Evolutionary conservation across 2,113 vertebrate species (phyloP).

Genomic region (Ceyx margarethae): DNA sequence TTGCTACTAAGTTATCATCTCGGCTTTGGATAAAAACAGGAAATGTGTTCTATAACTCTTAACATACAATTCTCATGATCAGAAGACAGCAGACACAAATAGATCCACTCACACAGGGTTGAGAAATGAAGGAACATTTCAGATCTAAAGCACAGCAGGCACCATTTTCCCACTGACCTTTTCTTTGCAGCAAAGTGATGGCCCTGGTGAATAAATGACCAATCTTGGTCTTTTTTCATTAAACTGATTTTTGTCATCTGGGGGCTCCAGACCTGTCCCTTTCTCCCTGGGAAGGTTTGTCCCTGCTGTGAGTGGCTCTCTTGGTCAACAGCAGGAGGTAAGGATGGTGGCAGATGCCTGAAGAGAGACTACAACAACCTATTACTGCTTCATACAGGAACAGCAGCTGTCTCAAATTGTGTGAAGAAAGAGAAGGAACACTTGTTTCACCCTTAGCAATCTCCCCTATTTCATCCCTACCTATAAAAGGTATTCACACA

Average conservation of each 20-base stretch:
- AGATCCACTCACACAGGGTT: conserved; percentile 18
- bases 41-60: background rate
- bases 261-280: conserved; percentile 4
- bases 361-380: conserved; percentile 42
- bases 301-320: conserved; percentile 35
- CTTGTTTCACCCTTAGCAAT: conserved; percentile 34
- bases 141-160: conserved; percentile 56
- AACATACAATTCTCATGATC: conserved; percentile 16
- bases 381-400: conserved; percentile 28
- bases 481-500: conserved; percentile 3
- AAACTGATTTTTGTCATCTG: conserved; percentile 22
- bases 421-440: conserved; percentile 31
- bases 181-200: background rate
- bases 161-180: conserved; percentile 17
- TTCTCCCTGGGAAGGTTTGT: conserved; percentile 14
- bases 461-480: conserved; percentile 15
- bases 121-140: conserved; percentile 39
- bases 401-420: background rate
- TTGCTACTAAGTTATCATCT: background rate
- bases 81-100: conserved; percentile 23
- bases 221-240: background rate
- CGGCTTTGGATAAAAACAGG: background rate
- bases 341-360: conserved; percentile 31
- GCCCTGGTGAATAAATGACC: conserved; percentile 31
- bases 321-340: conserved; percentile 51